phyloP scores from a whole-genome alignment of 2,797 vertebrate genomes.

The Sparus aurata region DNA sequence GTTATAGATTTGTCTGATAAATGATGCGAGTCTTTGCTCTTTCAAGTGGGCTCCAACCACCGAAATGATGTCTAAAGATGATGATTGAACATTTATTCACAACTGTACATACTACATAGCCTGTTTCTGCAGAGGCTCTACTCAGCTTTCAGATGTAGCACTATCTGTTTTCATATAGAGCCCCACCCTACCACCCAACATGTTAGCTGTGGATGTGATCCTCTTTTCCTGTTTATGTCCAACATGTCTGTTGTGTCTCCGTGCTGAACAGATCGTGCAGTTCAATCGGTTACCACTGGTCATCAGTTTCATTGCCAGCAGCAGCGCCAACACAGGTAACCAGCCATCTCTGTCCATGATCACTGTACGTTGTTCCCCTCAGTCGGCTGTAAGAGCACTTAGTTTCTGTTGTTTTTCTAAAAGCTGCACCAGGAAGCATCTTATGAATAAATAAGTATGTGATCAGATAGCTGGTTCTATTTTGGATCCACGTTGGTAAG shows the following conservation, averaged over 20 bases:
- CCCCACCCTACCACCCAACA: not conserved
- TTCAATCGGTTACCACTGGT: conserved; percentile 97
- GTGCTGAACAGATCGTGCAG: conserved; percentile 88
- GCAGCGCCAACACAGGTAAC: conserved; percentile 94
- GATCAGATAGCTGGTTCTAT: not conserved
- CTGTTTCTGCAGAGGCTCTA: not conserved
- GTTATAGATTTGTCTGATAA: not conserved
- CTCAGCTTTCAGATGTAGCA: not conserved
- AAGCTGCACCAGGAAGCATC: not conserved
- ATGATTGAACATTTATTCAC: not conserved
- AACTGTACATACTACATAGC: not conserved
- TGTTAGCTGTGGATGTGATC: not conserved
- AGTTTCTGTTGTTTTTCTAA: no score
- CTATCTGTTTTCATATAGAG: not conserved
- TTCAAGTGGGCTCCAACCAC: not conserved
- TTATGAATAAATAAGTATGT: not conserved
- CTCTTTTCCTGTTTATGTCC: not conserved
- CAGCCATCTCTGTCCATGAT: conserved; percentile 58
- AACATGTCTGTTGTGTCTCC: conserved; percentile 16
- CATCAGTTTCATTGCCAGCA: conserved; percentile 97
- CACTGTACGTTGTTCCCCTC: not conserved
- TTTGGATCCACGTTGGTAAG: not conserved
- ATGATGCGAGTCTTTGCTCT: not conserved
- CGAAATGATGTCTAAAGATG: not conserved
- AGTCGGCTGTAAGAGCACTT: not conserved